Base-by-base conservation (phyloP, 2,113 vertebrate species). In the Salvelinus namaycush region DNA sequence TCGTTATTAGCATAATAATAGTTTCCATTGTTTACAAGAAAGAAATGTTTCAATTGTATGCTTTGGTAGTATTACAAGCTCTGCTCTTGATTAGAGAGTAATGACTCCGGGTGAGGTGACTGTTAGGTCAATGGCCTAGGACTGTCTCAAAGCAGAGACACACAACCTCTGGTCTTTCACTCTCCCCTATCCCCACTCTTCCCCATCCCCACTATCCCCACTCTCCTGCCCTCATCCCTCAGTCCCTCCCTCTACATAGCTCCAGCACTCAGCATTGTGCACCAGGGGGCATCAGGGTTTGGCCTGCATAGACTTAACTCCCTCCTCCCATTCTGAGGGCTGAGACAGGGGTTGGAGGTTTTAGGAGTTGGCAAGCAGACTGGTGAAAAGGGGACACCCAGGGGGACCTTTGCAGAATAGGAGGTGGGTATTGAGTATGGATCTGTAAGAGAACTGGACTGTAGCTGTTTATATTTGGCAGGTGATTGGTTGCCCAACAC, bases 31-130 rank as follows among this genome's bases (percentile, higher is more conserved):
- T 54, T 54, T 54, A 54, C 12, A 13, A 54, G 49, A 54, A 16
- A 54, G 1, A 54, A 2, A 0, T 54, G 49, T 96, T 96, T 95
- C 95, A 96, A 94, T 95, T 95, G 95, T 95, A 96, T 95, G 95
- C 95, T 93, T 94, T 96, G 93, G 94, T 94, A 95, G 93, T 94
- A 93, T 93, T 93, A 94, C 95, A 95, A 96, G 95, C 95, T 95
- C 95, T 95, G 94, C 94, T 95, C 94, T 94, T 95, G 96, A 97
- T 96, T 95, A 96, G 94, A 93, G 93, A 90, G 94, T 96, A 95
- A 96, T 95, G 95, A 93, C 92, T 95, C 92, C 93, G 94, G 93
- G 91, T 92, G 95, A 95, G 94, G 7, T 39, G 51, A n/a, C n/a
- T 57, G 22, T 59, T 39, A 6, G 22, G 7, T 20, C 54, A 8